These are phyloP conservation scores for Erythrocercus mccallii DNA, from an alignment of 2,113 vertebrate species.

Conservation along the genomic window DNA sequence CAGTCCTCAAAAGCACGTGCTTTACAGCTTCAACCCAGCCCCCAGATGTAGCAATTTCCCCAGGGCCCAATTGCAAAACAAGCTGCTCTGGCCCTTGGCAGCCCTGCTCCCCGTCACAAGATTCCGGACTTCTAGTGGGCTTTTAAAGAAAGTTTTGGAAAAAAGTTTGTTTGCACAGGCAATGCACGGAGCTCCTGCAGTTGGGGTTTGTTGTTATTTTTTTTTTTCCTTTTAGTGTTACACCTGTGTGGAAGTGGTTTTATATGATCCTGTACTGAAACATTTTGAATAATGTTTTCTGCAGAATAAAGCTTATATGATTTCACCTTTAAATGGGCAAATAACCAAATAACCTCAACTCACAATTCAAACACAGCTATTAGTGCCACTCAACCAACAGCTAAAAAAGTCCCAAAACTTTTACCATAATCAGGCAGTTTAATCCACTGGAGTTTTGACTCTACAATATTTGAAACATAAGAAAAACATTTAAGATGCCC, in stretches of 20 bases:
- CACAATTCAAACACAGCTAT: background rate
- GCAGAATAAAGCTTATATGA: background rate
- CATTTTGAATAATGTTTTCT: background rate
- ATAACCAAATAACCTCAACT: background rate
- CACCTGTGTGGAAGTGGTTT: background rate
- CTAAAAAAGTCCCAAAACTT: background rate
- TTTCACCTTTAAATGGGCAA: background rate
- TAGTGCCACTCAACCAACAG: background rate
- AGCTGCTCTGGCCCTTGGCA: background rate
- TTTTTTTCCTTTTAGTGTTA: background rate
- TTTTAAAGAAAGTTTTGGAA: background rate
- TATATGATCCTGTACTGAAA: background rate
- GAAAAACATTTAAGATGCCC: background rate
- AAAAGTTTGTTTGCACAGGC: background rate
- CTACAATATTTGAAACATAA: background rate
- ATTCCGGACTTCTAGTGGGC: background rate
- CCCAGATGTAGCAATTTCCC: background rate
- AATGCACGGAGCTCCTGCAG: background rate
- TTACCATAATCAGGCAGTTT: background rate
- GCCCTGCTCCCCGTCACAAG: background rate
- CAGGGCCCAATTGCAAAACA: background rate
- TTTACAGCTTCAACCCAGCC: background rate
- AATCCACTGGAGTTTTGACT: background rate
- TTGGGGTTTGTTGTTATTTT: background rate
- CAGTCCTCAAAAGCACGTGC: background rate